Conservation (phyloP, 2,113 vertebrate species). For the Argyrosomus japonicus region DNA sequence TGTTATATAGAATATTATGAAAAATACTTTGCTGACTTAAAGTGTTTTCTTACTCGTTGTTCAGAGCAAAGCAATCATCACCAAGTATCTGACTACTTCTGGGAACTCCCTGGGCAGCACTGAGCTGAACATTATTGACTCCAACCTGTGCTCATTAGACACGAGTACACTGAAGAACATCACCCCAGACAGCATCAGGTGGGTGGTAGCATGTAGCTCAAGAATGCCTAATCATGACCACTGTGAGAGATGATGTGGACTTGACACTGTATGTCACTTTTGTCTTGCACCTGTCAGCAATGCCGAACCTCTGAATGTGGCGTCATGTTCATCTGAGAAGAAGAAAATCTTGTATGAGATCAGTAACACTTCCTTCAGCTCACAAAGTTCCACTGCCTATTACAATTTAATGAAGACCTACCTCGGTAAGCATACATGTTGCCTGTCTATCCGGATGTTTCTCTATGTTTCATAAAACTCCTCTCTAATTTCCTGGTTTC, state of each 20-base stretch:
- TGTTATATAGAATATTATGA: no score
- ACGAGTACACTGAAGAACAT: slow-evolving; percentile 44
- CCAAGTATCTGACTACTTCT: slow-evolving; percentile 66
- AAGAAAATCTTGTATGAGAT: slow-evolving; percentile 60
- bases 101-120: slow-evolving; percentile 70
- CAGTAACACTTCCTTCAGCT: slow-evolving; percentile 51
- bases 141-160: slow-evolving; percentile 82
- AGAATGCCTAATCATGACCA: not conserved
- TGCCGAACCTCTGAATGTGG: slow-evolving; percentile 41
- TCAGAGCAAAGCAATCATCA: slow-evolving; percentile 80
- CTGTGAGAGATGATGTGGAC: not conserved
- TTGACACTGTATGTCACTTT: not conserved
- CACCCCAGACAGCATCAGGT: slow-evolving; percentile 60
- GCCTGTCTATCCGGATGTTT: not conserved
- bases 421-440: slow-evolving; percentile 42
- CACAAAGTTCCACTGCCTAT: not conserved
- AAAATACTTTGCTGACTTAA: not conserved
- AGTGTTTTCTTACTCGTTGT: not conserved
- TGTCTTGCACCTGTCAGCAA: slow-evolving; percentile 41
- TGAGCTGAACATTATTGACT: slow-evolving; percentile 67
- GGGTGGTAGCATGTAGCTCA: not conserved
- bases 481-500: slow-evolving; percentile 9
- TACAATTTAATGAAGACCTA: slow-evolving; percentile 21
- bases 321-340: slow-evolving; percentile 60
- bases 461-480: not conserved